phyloP scores from a whole-genome alignment of 2,888 invertebrate genomes.

The Microdon myrmicae region DNA sequence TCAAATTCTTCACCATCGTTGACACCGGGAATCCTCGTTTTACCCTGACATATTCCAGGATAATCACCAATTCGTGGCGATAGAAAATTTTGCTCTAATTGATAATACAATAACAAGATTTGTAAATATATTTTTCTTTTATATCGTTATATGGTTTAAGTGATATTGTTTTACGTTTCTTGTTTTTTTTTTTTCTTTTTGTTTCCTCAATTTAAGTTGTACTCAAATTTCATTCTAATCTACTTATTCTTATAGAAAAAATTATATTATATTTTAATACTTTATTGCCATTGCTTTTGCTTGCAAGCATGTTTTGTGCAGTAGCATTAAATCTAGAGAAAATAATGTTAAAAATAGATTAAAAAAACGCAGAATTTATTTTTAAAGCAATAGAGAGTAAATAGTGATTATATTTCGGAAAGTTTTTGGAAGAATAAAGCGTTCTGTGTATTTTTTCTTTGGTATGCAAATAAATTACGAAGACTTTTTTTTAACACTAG shows the following conservation, averaged over 20 bases:
- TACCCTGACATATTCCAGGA: conserved; percentile 93
- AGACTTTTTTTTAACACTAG: too few relatives aligned
- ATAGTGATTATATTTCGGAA: too few relatives aligned
- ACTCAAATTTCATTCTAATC: background rate
- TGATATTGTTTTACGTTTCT: conserved; percentile 1
- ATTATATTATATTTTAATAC: background rate
- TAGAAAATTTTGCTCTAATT: conserved; percentile 82
- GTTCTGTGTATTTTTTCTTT: background rate
- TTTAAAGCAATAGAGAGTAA: too few relatives aligned
- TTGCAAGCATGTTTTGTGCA: conserved; percentile 5
- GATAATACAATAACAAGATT: conserved; percentile 22
- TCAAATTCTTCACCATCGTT: conserved; percentile 92
- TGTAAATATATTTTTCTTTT: too few relatives aligned
- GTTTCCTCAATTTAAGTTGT: conserved; percentile 42
- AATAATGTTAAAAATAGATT: too few relatives aligned
- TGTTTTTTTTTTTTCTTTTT: conserved; percentile 22
- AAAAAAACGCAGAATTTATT: too few relatives aligned
- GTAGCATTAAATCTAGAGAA: too few relatives aligned
- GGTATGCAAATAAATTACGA: conserved; percentile 3
- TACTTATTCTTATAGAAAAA: conserved; percentile 1
- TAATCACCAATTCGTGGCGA: conserved; percentile 87
- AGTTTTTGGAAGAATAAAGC: background rate
- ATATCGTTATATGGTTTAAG: conserved; percentile 11
- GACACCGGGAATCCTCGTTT: conserved; percentile 92
- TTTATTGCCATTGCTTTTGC: conserved; percentile 1